These are phyloP conservation scores for Xanthia togata DNA, from an alignment of 2,888 invertebrate species.

Conservation along the genomic window DNA sequence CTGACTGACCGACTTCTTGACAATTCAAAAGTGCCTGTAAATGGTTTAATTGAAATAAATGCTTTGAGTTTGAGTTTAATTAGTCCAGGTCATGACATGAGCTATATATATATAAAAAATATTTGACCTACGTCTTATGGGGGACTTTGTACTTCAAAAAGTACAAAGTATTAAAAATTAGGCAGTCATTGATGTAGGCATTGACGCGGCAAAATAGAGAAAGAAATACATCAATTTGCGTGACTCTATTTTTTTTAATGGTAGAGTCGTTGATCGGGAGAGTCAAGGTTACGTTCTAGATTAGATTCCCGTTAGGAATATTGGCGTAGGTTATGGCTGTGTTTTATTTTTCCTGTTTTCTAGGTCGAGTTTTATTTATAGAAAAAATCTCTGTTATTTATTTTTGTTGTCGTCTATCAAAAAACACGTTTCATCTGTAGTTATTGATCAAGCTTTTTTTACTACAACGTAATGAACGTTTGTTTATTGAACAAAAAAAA, in stretches of 20 bases:
- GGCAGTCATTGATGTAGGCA: no score
- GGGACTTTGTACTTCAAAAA: no score
- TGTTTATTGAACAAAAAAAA: not conserved
- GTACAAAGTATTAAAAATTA: no score
- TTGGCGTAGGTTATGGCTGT: constrained; percentile 31
- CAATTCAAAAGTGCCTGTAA: no score
- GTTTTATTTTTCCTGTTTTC: not conserved
- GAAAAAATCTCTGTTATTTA: not conserved
- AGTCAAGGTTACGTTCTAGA: constrained; percentile 53
- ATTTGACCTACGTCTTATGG: no score
- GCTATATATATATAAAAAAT: no score
- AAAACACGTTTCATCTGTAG: not conserved
- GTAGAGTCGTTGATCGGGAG: constrained; percentile 45
- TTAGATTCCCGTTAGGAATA: constrained; percentile 41
- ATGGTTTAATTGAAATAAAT: no score
- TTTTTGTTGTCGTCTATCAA: not conserved
- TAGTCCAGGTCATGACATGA: no score
- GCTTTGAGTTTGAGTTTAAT: no score
- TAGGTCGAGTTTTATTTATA: not conserved
- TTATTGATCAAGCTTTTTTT: not conserved
- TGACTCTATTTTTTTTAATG: constrained; percentile 32
- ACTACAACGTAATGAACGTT: not conserved
- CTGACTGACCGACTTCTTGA: no score
- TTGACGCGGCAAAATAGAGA: no score
- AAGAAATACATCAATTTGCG: constrained; percentile 12